A percentile compares a stretch with the other conserved stretches of the same genome.
phyloP scores from a whole-genome alignment of 2,797 vertebrate genomes.

The Macropodus opercularis region DNA sequence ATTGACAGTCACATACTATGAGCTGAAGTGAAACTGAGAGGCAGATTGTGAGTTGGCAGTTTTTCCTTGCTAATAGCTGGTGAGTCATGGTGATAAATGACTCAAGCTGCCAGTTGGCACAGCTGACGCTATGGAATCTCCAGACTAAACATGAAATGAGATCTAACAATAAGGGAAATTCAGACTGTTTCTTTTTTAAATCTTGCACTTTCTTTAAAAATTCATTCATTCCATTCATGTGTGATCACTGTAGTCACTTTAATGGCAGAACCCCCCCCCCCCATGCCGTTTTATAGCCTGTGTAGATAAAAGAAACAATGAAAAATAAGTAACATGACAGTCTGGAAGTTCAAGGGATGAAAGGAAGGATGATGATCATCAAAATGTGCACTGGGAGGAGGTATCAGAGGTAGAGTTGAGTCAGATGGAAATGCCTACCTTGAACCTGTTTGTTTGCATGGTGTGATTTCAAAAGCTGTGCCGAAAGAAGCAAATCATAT shows the following conservation, averaged over 20 bases:
- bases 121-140: conserved; percentile 46
- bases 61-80: conserved; percentile 66
- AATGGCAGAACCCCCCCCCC: conserved; percentile 1
- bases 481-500: conserved; percentile 85
- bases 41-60: conserved; percentile 48
- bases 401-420: conserved; percentile 39
- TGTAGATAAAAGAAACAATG: background rate
- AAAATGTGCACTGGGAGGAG: conserved; percentile 8
- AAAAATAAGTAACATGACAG: background rate
- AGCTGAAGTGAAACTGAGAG: conserved; percentile 42
- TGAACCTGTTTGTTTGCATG: conserved; percentile 96
- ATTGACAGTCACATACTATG: conserved; percentile 31
- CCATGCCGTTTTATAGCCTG: conserved; percentile 14
- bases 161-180: conserved; percentile 43
- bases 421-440: conserved; percentile 90
- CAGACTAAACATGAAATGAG: conserved; percentile 41
- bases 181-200: conserved; percentile 25
- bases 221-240: conserved; percentile 8
- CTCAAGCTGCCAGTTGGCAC: conserved; percentile 62
- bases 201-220: conserved; percentile 31
- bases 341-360: background rate
- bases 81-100: conserved; percentile 75
- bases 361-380: conserved; percentile 1
- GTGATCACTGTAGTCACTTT: conserved; percentile 7
- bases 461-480: conserved; percentile 99